Evolutionary conservation across 2,797 vertebrate genomes (phyloP).

Genomic region (Graptemys geographica): DNA sequence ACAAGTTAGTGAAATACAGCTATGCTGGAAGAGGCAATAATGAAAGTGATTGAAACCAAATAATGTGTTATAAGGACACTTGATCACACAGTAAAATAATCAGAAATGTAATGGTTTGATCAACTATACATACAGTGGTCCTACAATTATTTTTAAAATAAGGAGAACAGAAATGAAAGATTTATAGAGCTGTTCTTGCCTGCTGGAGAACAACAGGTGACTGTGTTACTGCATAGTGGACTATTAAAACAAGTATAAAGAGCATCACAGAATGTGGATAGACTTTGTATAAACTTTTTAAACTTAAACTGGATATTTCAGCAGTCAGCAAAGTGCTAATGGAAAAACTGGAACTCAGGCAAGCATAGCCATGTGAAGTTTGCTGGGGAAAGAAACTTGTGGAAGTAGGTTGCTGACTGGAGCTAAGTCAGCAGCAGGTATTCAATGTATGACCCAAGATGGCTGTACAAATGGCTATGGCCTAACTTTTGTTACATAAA

Average conservation of each 20-base stretch:
- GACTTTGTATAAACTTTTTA: background rate
- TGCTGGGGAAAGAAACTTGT: background rate
- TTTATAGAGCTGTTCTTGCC: background rate
- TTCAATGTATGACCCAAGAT: background rate
- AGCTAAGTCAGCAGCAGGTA: background rate
- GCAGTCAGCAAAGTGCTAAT: background rate
- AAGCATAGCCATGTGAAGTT: background rate
- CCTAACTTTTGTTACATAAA: background rate
- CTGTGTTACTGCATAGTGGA: background rate
- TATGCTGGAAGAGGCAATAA: background rate
- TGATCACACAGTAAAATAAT: background rate
- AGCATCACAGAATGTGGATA: background rate
- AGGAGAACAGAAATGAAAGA: background rate
- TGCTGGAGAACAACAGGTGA: background rate
- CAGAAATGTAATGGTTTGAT: background rate
- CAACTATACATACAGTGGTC: background rate
- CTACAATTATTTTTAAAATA: background rate
- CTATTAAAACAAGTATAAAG: background rate
- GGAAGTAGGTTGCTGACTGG: background rate
- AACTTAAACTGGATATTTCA: background rate
- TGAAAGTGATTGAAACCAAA: background rate
- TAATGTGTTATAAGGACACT: background rate
- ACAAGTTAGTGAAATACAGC: background rate
- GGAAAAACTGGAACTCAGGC: background rate
- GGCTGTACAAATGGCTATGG: background rate